A percentile compares a stretch with the other conserved stretches of the same genome.
phyloP scores from a whole-genome alignment of 2,888 invertebrate species.

The Xestobium rufovillosum region DNA sequence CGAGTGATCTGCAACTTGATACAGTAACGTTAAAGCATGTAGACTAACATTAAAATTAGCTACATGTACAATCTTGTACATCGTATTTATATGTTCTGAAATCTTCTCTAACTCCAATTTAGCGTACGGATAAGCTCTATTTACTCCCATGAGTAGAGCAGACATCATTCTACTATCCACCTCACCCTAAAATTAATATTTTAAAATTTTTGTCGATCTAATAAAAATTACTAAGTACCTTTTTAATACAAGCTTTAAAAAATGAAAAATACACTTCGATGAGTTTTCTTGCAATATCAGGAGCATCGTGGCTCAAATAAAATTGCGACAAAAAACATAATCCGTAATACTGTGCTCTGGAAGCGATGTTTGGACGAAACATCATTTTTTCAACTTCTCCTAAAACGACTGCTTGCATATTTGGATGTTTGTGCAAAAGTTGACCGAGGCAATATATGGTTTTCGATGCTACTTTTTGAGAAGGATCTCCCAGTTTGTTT shows the following conservation, averaged over 20 bases:
- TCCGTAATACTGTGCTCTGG: slow-evolving; percentile 86
- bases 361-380: slow-evolving; percentile 73
- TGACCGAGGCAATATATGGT: slow-evolving; percentile 79
- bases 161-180: slow-evolving; percentile 79
- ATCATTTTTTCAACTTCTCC: slow-evolving; percentile 84
- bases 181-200: slow-evolving; percentile 49
- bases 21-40: slow-evolving; percentile 52
- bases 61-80: slow-evolving; percentile 75
- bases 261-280: slow-evolving; percentile 91
- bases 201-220: slow-evolving; percentile 5
- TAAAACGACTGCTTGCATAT: slow-evolving; percentile 85
- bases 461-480: slow-evolving; percentile 79
- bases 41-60: slow-evolving; percentile 64
- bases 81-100: slow-evolving; percentile 60
- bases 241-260: slow-evolving; percentile 86
- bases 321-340: slow-evolving; percentile 88
- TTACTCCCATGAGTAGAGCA: slow-evolving; percentile 73
- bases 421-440: slow-evolving; percentile 75
- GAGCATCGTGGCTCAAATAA: slow-evolving; percentile 63
- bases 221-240: slow-evolving; percentile 45
- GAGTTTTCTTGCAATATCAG: slow-evolving; percentile 70
- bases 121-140: slow-evolving; percentile 77
- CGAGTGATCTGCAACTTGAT: slow-evolving; percentile 53
- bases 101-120: slow-evolving; percentile 53
- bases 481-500: slow-evolving; percentile 94